Evolutionary conservation across 2,888 invertebrate species (phyloP).

Genomic region (Phyllotreta cruciferae): DNA sequence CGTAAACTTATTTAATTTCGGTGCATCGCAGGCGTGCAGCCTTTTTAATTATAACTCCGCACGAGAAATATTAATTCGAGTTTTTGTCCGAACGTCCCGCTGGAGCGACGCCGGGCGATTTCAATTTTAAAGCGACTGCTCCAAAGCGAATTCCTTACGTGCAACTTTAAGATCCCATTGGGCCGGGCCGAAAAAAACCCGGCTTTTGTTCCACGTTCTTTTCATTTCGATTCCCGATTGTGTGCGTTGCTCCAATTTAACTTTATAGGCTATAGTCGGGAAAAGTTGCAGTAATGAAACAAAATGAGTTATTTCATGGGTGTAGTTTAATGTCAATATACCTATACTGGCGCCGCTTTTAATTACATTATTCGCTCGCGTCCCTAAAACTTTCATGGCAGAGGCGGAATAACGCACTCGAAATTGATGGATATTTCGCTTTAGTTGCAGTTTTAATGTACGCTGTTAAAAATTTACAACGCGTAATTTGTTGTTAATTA

Average conservation of each 20-base stretch:
- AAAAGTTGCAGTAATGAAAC: slow-evolving; percentile 26
- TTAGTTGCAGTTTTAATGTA: background rate
- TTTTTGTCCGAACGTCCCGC: slow-evolving; percentile 2
- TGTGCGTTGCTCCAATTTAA: slow-evolving; percentile 20
- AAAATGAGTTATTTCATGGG: slow-evolving; percentile 22
- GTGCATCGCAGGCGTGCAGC: background rate
- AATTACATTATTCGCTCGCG: slow-evolving; percentile 20
- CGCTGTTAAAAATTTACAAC: slow-evolving; percentile 1
- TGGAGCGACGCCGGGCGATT: slow-evolving; percentile 7
- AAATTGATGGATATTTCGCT: background rate
- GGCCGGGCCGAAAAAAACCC: slow-evolving; percentile 3
- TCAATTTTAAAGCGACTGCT: slow-evolving; percentile 10
- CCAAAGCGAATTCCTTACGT: slow-evolving; percentile 24
- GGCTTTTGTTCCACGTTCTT: slow-evolving; percentile 22
- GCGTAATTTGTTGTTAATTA: background rate
- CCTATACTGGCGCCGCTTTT: slow-evolving; percentile 19
- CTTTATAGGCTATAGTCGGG: slow-evolving; percentile 16
- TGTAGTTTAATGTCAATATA: slow-evolving; percentile 21
- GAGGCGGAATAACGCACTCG: slow-evolving; percentile 6
- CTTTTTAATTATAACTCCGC: slow-evolving; percentile 8
- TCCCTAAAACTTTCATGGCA: slow-evolving; percentile 8
- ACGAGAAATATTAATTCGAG: slow-evolving; percentile 9
- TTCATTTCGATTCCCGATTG: slow-evolving; percentile 22
- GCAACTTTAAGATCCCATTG: slow-evolving; percentile 16
- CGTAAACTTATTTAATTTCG: background rate